These are phyloP conservation scores for Hormiphora californensis DNA, from an alignment of 37 sponge, comb jelly and placozoan species.

Conservation along the genomic window DNA sequence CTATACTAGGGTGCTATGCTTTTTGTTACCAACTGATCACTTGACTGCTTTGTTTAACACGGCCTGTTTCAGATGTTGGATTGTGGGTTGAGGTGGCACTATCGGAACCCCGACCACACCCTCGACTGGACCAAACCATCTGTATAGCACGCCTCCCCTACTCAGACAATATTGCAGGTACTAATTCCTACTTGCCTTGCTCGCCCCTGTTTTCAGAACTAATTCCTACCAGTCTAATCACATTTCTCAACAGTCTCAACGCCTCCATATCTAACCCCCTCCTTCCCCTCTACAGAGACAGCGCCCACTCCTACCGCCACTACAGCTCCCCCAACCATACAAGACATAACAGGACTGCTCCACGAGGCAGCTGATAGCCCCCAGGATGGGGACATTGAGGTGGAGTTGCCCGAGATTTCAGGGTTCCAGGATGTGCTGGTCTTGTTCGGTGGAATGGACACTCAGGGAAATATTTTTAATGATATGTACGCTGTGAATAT, in stretches of 20 bases:
- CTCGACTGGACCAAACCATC: conserved; percentile 7
- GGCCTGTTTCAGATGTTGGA: background rate
- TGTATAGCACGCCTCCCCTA: background rate
- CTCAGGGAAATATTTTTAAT: conserved; percentile 38
- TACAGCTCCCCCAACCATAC: background rate
- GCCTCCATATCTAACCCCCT: too few relatives aligned
- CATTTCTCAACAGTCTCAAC: too few relatives aligned
- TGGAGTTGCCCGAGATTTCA: background rate
- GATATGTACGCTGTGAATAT: conserved; percentile 30
- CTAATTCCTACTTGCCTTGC: too few relatives aligned
- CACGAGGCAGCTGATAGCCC: conserved; percentile 4
- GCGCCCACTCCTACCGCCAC: background rate
- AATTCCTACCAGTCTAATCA: too few relatives aligned
- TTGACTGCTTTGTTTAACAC: too few relatives aligned
- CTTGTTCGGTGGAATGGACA: conserved; percentile 32
- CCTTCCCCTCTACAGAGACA: background rate
- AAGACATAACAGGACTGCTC: conserved; percentile 19
- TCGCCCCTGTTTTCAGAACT: too few relatives aligned
- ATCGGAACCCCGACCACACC: conserved; percentile 13
- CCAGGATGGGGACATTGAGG: background rate
- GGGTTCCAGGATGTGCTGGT: background rate
- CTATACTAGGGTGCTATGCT: too few relatives aligned
- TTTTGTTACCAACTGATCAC: too few relatives aligned
- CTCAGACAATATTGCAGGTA: background rate
- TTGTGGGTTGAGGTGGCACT: background rate